Conservation (phyloP, 2,113 vertebrate species). For the Rhodinocichla rosea region DNA sequence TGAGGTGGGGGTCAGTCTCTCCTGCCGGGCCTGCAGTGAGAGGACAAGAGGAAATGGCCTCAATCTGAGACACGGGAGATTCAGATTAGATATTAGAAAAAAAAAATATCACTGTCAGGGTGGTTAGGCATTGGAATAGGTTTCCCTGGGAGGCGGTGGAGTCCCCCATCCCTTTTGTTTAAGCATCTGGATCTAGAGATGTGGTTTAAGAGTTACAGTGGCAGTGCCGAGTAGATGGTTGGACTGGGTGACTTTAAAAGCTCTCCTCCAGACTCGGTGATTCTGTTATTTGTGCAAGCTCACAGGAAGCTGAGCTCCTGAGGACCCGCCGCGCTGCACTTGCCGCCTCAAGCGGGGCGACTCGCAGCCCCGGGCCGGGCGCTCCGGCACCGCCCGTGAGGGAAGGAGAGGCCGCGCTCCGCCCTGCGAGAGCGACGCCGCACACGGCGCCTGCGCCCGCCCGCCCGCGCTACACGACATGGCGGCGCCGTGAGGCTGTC, state of each 20-base stretch:
- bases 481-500: rapidly evolving
- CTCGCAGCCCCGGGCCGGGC: rapidly evolving
- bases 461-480: neutral
- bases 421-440: neutral
- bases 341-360: rapidly evolving
- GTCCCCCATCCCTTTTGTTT: neutral
- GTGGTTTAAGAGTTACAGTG: neutral
- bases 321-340: rapidly evolving
- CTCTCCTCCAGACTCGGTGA: neutral
- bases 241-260: neutral
- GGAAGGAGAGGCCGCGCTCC: neutral
- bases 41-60: neutral
- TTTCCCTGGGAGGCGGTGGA: neutral
- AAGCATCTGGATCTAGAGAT: no score
- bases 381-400: rapidly evolving
- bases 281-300: neutral
- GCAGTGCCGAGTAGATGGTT: neutral
- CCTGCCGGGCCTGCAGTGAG: rapidly evolving
- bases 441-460: neutral
- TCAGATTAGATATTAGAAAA: neutral
- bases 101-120: neutral
- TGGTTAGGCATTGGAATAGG: neutral
- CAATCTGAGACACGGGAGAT: no score
- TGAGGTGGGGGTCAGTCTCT: no score
- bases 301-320: rapidly evolving